phyloP scores from a whole-genome alignment of 1,140 invertebrate species.

The Lasioglossum albipes region DNA sequence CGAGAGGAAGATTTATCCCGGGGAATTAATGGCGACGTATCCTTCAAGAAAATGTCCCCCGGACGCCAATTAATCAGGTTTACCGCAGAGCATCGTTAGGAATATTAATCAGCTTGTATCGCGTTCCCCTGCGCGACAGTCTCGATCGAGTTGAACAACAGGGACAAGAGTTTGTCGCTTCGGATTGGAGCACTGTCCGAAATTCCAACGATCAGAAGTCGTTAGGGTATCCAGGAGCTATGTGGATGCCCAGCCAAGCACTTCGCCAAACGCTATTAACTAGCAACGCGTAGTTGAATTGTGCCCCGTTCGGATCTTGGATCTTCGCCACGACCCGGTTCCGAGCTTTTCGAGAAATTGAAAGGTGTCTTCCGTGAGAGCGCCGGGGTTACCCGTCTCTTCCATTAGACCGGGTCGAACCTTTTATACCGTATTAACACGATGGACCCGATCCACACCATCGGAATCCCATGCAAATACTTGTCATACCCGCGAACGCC shows the following conservation, averaged over 20 bases:
- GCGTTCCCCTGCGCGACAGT: neutral
- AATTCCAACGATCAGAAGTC: neutral
- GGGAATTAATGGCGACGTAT: conserved; percentile 3
- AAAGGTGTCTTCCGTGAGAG: conserved; percentile 25
- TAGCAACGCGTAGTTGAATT: neutral
- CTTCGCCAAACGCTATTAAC: conserved; percentile 27
- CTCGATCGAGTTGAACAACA: neutral
- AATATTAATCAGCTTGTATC: neutral
- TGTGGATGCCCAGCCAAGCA: neutral
- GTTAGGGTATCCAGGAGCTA: neutral
- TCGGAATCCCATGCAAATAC: neutral
- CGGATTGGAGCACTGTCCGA: neutral
- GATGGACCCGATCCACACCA: neutral
- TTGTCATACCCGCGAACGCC: neutral
- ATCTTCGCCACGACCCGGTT: conserved; percentile 33
- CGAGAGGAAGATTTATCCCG: neutral
- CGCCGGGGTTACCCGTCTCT: conserved; percentile 31
- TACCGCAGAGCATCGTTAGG: neutral
- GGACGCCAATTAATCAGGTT: neutral
- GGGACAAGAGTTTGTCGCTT: neutral
- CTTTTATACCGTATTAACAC: conserved; percentile 60
- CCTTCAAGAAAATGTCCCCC: neutral
- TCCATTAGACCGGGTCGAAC: conserved; percentile 45
- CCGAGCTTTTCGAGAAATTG: conserved; percentile 34
- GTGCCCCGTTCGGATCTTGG: conserved; percentile 33